A percentile compares a stretch with the other conserved stretches of the same genome.
These are phyloP conservation scores for Dendronephthya gigantea DNA, from an alignment of 64 coral and sea anemone species.

Conservation along the genomic window DNA sequence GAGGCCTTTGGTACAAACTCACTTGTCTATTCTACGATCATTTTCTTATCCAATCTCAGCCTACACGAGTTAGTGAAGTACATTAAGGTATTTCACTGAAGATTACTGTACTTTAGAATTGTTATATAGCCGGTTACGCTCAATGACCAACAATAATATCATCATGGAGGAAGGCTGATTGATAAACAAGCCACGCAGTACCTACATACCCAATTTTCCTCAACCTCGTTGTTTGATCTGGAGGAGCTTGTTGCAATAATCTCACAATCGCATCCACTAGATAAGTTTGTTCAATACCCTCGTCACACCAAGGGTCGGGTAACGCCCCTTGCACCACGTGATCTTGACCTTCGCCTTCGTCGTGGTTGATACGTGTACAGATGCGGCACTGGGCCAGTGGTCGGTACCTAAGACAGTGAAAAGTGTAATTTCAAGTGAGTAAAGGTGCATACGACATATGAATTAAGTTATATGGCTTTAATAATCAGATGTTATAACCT, in stretches of 20 bases:
- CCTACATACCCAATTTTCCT: conserved; percentile 66
- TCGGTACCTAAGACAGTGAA: conserved; percentile 11
- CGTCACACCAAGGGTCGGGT: conserved; percentile 73
- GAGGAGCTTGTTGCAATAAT: conserved; percentile 69
- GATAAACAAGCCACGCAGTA: background rate
- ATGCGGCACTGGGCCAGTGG: conserved; percentile 69
- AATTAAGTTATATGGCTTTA: too few relatives aligned
- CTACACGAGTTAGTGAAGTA: too few relatives aligned
- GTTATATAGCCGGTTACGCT: too few relatives aligned
- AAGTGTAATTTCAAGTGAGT: background rate
- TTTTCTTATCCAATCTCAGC: too few relatives aligned
- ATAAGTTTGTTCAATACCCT: conserved; percentile 62
- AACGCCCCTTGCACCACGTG: conserved; percentile 74
- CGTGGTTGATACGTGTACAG: conserved; percentile 58
- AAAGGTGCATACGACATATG: too few relatives aligned
- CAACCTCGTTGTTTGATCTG: conserved; percentile 56
- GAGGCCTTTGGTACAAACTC: too few relatives aligned
- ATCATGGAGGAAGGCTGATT: background rate
- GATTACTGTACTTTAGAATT: too few relatives aligned
- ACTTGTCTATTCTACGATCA: too few relatives aligned
- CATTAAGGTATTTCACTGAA: too few relatives aligned
- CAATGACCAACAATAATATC: too few relatives aligned
- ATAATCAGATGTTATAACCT: too few relatives aligned
- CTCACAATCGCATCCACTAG: conserved; percentile 69
- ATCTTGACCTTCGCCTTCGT: conserved; percentile 29